Conservation (phyloP, 1,140 invertebrate species). For the Onthophagus taurus region DNA sequence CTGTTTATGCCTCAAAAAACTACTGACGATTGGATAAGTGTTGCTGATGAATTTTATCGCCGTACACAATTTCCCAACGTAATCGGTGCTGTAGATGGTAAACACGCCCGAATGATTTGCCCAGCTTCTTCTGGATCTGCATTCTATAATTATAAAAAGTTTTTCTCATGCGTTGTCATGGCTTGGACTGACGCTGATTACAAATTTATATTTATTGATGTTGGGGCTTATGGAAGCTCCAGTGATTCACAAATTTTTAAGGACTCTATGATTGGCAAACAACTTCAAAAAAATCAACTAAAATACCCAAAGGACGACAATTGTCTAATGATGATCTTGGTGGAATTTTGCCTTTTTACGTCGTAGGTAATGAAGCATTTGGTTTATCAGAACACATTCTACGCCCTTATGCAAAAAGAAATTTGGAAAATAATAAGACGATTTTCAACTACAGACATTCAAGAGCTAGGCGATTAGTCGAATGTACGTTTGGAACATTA, state of each 20-base stretch:
- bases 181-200: constrained; percentile 14
- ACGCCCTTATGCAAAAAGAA: neutral
- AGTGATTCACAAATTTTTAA: constrained; percentile 17
- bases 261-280: constrained; percentile 11
- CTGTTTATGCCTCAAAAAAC: neutral
- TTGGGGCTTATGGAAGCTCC: constrained; percentile 13
- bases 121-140: neutral
- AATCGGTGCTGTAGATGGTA: constrained; percentile 1
- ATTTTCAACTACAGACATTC: constrained; percentile 40
- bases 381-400: constrained; percentile 19
- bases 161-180: constrained; percentile 7
- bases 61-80: neutral
- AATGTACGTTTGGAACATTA: constrained; percentile 41
- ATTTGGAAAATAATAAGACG: constrained; percentile 23
- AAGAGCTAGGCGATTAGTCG: constrained; percentile 32
- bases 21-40: neutral
- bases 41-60: neutral
- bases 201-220: constrained; percentile 14
- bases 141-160: constrained; percentile 3
- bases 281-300: neutral
- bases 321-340: constrained; percentile 12
- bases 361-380: constrained; percentile 30
- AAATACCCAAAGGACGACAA: constrained; percentile 11
- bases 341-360: constrained; percentile 11
- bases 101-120: neutral